phyloP scores from a whole-genome alignment of 2,888 invertebrate species.

The Drosophila kuntzei region DNA sequence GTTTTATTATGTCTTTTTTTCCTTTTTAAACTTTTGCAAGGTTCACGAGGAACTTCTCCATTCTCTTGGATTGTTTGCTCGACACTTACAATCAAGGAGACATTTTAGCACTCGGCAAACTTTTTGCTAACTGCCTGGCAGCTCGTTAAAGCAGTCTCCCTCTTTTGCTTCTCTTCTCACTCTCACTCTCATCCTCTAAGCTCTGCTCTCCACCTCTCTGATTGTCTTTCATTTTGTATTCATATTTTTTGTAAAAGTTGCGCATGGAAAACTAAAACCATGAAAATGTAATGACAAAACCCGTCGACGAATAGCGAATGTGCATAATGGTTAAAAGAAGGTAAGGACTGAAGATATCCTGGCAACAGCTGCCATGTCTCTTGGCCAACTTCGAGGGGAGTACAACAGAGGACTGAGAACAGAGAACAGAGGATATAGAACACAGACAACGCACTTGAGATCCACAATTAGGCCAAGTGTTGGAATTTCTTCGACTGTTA shows the following conservation, averaged over 20 bases:
- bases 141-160: conserved; percentile 44
- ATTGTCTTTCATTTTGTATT: conserved; percentile 59
- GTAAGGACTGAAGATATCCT: conserved; percentile 10
- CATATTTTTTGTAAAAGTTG: conserved; percentile 73
- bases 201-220: not conserved
- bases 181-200: not conserved
- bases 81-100: conserved; percentile 30
- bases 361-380: conserved; percentile 35
- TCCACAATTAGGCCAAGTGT: conserved; percentile 51
- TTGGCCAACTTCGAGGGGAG: conserved; percentile 4
- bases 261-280: conserved; percentile 61
- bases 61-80: conserved; percentile 19
- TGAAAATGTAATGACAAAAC: conserved; percentile 72
- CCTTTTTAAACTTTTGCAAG: conserved; percentile 16
- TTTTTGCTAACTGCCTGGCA: conserved; percentile 38
- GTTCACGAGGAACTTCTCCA: conserved; percentile 10
- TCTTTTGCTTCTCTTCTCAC: not conserved
- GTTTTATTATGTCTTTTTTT: too few relatives aligned
- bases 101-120: conserved; percentile 33
- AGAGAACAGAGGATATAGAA: not conserved
- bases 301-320: conserved; percentile 50
- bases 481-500: conserved; percentile 44
- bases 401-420: not conserved
- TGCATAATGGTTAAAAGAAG: conserved; percentile 53
- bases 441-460: not conserved